A percentile compares a stretch with the other conserved stretches of the same genome.
phyloP scores from a whole-genome alignment of 2,888 invertebrate species.

The Amphipoea lucens region DNA sequence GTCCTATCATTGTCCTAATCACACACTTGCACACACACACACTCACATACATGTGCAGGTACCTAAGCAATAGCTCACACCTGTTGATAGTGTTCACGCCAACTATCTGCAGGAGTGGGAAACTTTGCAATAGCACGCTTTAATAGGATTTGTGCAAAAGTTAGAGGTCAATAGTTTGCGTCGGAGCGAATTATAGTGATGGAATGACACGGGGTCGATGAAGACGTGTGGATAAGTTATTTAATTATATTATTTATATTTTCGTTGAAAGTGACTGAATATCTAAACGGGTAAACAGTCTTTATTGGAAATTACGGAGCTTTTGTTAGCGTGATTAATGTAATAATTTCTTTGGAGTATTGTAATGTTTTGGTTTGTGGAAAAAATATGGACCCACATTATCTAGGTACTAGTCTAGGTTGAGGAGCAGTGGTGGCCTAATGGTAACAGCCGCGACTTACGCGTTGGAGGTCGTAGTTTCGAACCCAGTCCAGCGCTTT shows the following conservation, averaged over 20 bases:
- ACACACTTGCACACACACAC: neutral
- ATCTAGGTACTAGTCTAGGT: neutral
- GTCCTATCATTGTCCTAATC: neutral
- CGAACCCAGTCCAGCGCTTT: too few species aligned
- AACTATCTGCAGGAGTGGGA: slow-evolving; percentile 2
- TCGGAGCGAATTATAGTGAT: slow-evolving; percentile 16
- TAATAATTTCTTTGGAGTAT: too few species aligned
- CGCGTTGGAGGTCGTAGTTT: too few species aligned
- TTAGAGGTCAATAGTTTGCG: slow-evolving; percentile 43
- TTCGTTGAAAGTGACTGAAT: neutral
- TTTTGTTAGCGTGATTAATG: neutral
- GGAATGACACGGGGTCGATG: neutral
- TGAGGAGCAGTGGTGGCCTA: neutral
- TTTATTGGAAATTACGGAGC: neutral
- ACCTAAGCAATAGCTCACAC: slow-evolving; percentile 24
- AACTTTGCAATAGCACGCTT: slow-evolving; percentile 43
- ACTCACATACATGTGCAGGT: neutral
- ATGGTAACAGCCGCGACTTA: neutral
- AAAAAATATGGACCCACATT: neutral
- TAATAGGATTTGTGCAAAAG: slow-evolving; percentile 38
- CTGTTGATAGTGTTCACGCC: slow-evolving; percentile 43
- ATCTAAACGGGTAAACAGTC: too few species aligned
- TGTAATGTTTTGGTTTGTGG: neutral
- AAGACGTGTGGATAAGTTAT: neutral
- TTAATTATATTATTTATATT: neutral